These are phyloP conservation scores for Turritopsis dohrnii DNA, from an alignment of 30 jellyfish, hydroid and myxozoan genomes.

Conservation along the genomic window DNA sequence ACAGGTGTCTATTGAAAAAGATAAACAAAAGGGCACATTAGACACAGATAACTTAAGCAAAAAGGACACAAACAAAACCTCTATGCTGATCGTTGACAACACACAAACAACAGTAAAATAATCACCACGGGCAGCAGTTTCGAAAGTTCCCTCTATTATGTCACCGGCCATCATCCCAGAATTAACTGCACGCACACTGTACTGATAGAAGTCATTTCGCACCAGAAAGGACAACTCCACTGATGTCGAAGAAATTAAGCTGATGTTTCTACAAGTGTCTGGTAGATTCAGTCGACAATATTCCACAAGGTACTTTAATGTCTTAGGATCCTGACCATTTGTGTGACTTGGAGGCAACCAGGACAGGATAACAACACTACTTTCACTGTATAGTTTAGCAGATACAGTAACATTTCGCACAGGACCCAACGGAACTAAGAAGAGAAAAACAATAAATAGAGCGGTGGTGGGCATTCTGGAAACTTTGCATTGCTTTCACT, in stretches of 20 bases:
- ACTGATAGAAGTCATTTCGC: background rate
- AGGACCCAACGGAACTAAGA: background rate
- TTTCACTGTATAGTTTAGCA: background rate
- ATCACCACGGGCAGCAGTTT: background rate
- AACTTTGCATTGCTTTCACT: background rate
- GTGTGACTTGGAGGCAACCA: constrained; percentile 6
- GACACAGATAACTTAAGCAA: background rate
- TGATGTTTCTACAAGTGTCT: constrained; percentile 3
- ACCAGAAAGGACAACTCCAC: background rate
- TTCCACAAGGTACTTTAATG: constrained; percentile 10
- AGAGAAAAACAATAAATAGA: background rate
- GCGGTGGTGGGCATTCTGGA: background rate
- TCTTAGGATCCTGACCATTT: constrained; percentile 3
- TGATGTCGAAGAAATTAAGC: background rate
- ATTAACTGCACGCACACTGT: background rate
- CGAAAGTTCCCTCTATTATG: background rate
- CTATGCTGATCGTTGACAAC: background rate
- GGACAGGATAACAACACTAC: constrained; percentile 1
- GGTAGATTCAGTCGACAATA: constrained; percentile 18
- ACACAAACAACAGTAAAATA: background rate
- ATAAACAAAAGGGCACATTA: background rate
- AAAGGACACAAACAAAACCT: background rate
- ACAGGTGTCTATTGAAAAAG: background rate
- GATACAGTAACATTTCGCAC: background rate
- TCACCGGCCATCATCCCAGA: background rate